A percentile compares a stretch with the other conserved stretches of the same genome.
Evolutionary conservation across 2,888 invertebrate genomes (phyloP).

Genomic region (Operophtera brumata): DNA sequence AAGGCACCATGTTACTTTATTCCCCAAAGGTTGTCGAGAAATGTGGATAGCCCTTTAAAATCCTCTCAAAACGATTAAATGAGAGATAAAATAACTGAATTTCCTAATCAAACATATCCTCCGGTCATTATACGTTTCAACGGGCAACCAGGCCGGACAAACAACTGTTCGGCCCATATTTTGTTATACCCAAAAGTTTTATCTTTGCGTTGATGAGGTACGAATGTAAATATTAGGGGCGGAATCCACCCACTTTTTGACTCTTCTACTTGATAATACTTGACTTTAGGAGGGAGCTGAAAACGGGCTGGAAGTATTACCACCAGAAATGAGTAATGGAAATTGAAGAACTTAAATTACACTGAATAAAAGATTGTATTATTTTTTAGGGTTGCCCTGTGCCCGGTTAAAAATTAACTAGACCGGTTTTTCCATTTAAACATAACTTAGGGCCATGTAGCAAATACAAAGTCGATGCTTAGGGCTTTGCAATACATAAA

Average conservation of each 20-base stretch:
- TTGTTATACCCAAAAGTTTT: constrained; percentile 29
- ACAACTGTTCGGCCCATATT: constrained; percentile 25
- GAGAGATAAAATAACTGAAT: neutral
- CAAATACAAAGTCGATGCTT: no score
- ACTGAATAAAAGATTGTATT: neutral
- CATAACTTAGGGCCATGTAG: neutral
- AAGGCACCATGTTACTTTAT: no score
- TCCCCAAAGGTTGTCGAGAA: no score
- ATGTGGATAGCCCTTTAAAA: no score
- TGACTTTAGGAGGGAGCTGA: constrained; percentile 4
- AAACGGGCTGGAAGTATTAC: constrained; percentile 6
- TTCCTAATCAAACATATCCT: neutral
- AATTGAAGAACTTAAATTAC: constrained; percentile 4
- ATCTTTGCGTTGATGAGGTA: constrained; percentile 21
- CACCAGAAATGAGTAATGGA: constrained; percentile 1
- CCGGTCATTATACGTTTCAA: constrained; percentile 10
- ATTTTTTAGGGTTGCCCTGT: neutral
- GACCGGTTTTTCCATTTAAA: neutral
- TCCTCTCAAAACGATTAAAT: neutral
- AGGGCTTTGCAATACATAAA: neutral
- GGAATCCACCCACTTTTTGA: constrained; percentile 14
- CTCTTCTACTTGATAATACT: constrained; percentile 16
- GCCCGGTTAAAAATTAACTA: neutral
- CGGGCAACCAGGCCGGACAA: constrained; percentile 21
- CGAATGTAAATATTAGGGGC: constrained; percentile 23